Conservation (phyloP, 64 coral and sea anemone genomes). For the Pocillopora damicornis region DNA sequence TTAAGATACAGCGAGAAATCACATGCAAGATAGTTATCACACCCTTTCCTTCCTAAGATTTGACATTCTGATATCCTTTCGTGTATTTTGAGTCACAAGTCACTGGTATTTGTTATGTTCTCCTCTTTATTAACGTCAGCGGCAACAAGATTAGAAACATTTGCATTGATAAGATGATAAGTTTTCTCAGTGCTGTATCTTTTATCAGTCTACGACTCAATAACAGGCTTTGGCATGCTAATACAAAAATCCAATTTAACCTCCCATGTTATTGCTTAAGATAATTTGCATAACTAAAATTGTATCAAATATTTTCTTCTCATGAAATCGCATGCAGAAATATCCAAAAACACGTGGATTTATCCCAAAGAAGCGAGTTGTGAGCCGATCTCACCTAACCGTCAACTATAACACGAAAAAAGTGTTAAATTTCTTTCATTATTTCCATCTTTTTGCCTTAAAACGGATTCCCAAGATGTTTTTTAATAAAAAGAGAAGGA, state of each 20-base stretch:
- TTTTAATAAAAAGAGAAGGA: not conserved
- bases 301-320: not conserved
- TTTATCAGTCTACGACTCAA: not conserved
- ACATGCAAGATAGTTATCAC: not conserved
- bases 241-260: not conserved
- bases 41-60: not conserved
- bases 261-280: not conserved
- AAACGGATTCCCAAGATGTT: not conserved
- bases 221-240: not conserved
- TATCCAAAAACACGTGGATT: not conserved
- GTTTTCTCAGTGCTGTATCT: not conserved
- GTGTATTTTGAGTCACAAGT: not conserved
- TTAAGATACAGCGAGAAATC: not conserved
- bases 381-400: no score
- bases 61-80: not conserved
- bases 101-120: not conserved
- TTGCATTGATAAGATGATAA: not conserved
- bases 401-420: no score
- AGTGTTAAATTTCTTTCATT: no score
- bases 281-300: not conserved
- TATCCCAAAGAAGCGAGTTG: no score
- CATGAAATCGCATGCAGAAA: not conserved
- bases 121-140: not conserved
- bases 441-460: no score
- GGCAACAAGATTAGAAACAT: not conserved